These are phyloP conservation scores for Tetranychus truncatus DNA, from an alignment of 2,888 invertebrate genomes.

Conservation along the genomic window DNA sequence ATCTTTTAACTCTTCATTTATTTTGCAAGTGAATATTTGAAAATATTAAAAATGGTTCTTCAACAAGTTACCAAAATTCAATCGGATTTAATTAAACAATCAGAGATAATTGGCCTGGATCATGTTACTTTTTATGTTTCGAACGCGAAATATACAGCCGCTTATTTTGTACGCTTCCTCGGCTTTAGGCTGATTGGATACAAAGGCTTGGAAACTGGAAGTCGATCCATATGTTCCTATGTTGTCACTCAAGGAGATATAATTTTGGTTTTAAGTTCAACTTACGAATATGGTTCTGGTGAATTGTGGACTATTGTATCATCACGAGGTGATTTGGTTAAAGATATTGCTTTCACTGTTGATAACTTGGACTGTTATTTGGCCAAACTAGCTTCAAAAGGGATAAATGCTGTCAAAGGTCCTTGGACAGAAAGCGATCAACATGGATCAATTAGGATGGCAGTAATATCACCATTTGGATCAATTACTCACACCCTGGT, in stretches of 20 bases:
- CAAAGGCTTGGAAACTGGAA: constrained; percentile 84
- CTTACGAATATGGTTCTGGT: constrained; percentile 31
- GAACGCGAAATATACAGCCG: constrained; percentile 96
- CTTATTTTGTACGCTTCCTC: constrained; percentile 70
- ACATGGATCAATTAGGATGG: constrained; percentile 60
- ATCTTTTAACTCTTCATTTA: not conserved
- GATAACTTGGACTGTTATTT: constrained; percentile 77
- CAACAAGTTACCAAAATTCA: not conserved
- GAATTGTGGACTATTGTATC: constrained; percentile 57
- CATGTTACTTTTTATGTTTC: constrained; percentile 41
- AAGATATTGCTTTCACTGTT: constrained; percentile 83
- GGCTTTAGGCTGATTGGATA: constrained; percentile 86
- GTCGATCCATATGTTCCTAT: constrained; percentile 59
- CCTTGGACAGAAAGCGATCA: constrained; percentile 77
- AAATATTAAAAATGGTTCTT: not conserved
- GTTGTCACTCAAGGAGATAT: constrained; percentile 42
- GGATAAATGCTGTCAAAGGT: constrained; percentile 61
- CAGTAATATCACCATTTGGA: constrained; percentile 83
- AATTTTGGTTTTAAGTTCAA: constrained; percentile 6
- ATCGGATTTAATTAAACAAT: not conserved
- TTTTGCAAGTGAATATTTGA: not conserved
- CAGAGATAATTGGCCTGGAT: not conserved
- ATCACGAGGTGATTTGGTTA: constrained; percentile 87
- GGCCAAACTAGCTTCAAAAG: constrained; percentile 54
- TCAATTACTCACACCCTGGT: constrained; percentile 89